These are phyloP conservation scores for Drosophila ohnishii DNA, from an alignment of 1,140 invertebrate genomes.

Conservation along the genomic window DNA sequence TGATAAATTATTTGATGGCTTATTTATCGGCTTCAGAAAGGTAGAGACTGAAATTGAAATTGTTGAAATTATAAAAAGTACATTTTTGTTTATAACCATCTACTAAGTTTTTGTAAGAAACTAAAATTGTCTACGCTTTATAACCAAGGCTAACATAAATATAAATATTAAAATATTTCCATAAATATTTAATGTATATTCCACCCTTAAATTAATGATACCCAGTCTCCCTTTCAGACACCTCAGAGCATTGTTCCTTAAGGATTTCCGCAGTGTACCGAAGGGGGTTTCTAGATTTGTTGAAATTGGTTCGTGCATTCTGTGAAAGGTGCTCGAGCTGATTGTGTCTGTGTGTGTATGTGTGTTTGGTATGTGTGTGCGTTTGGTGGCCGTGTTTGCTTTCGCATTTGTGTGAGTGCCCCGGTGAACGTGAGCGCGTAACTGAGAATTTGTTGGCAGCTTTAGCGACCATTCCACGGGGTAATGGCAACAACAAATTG, in stretches of 20 bases:
- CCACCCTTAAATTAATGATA: background rate
- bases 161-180: too few species aligned
- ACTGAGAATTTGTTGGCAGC: constrained; percentile 58
- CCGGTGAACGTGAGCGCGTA: constrained; percentile 52
- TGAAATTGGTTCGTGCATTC: constrained; percentile 46
- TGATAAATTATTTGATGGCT: too few species aligned
- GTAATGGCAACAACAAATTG: constrained; percentile 48
- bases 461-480: constrained; percentile 41
- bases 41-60: too few species aligned
- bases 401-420: constrained; percentile 17
- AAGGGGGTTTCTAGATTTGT: constrained; percentile 19
- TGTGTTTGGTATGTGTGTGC: constrained; percentile 2
- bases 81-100: too few species aligned
- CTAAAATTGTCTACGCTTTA: too few species aligned
- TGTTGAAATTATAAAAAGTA: too few species aligned
- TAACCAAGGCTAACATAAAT: too few species aligned
- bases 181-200: too few species aligned
- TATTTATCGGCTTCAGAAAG: too few species aligned
- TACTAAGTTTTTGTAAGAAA: too few species aligned
- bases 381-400: constrained; percentile 18
- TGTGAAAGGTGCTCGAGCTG: constrained; percentile 43
- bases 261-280: constrained; percentile 7
- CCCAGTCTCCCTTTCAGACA: background rate
- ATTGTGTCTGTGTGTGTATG: constrained; percentile 29
- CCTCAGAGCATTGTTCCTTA: background rate